These are phyloP conservation scores for Parnassius mnemosyne DNA, from an alignment of 2,888 invertebrate species.

Conservation along the genomic window DNA sequence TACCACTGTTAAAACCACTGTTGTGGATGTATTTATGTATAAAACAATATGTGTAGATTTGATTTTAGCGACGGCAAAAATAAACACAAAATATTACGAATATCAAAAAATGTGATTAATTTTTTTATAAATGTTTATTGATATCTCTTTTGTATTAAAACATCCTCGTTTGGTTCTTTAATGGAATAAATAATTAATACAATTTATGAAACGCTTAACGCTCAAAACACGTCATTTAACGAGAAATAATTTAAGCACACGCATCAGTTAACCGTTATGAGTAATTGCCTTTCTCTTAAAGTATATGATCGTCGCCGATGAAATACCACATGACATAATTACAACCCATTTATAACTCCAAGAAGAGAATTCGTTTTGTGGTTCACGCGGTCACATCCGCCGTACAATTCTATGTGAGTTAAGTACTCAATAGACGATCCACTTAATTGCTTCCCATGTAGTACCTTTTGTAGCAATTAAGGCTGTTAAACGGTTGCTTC, in stretches of 20 bases:
- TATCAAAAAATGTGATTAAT: too few species aligned
- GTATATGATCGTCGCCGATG: slow-evolving; percentile 21
- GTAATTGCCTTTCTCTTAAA: slow-evolving; percentile 7
- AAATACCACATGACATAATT: slow-evolving; percentile 34
- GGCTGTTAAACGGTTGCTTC: slow-evolving; percentile 53
- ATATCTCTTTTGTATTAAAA: too few species aligned
- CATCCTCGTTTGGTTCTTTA: too few species aligned
- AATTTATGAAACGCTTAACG: too few species aligned
- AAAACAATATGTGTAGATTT: too few species aligned
- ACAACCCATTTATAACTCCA: slow-evolving; percentile 38
- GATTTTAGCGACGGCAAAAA: too few species aligned
- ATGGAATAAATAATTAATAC: too few species aligned
- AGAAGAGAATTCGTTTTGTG: slow-evolving; percentile 37
- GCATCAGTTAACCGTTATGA: slow-evolving; percentile 2
- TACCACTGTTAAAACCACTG: too few species aligned
- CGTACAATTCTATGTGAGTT: slow-evolving; percentile 24
- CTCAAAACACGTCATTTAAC: slow-evolving; percentile 1
- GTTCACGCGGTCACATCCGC: slow-evolving; percentile 41
- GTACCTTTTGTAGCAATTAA: slow-evolving; percentile 55
- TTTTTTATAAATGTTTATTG: too few species aligned
- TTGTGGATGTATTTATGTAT: too few species aligned
- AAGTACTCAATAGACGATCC: slow-evolving; percentile 49
- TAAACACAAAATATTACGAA: too few species aligned
- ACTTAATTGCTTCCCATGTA: slow-evolving; percentile 53
- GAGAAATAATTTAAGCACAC: not conserved